phyloP scores from a whole-genome alignment of 2,888 invertebrate genomes.

The Ephialtes manifestator region DNA sequence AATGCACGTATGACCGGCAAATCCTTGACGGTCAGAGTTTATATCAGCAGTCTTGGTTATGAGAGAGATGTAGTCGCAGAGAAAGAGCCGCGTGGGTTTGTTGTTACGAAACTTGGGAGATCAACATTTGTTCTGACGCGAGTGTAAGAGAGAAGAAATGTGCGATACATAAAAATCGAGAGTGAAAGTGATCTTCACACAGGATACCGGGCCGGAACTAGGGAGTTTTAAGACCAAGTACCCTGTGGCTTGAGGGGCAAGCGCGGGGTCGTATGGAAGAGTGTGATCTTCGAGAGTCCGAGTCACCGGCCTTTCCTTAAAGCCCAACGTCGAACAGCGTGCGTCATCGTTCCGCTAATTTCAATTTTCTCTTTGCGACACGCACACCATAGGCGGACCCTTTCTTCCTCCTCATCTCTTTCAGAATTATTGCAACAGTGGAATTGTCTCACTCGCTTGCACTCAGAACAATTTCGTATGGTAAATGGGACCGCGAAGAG shows the following conservation, averaged over 20 bases:
- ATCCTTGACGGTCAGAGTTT: conserved; percentile 71
- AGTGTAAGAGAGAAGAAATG: conserved; percentile 38
- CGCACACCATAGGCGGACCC: conserved; percentile 14
- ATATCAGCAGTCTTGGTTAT: conserved; percentile 72
- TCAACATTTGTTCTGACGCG: conserved; percentile 7
- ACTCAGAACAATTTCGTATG: not conserved
- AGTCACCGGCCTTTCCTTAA: conserved; percentile 37
- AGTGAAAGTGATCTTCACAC: conserved; percentile 85
- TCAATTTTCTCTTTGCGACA: conserved; percentile 67
- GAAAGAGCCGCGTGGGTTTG: conserved; percentile 76
- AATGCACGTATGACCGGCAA: conserved; percentile 53
- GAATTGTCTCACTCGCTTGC: not conserved
- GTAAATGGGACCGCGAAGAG: conserved; percentile 37
- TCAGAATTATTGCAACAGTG: not conserved
- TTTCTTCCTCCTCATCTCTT: conserved; percentile 27
- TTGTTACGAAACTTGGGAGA: conserved; percentile 53
- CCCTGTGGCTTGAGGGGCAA: conserved; percentile 1
- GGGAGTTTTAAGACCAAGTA: conserved; percentile 39
- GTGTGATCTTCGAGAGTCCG: conserved; percentile 20
- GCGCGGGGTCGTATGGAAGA: conserved; percentile 46
- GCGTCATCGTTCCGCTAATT: conserved; percentile 75
- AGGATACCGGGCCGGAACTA: conserved; percentile 82
- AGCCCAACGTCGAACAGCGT: conserved; percentile 47
- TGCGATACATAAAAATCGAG: conserved; percentile 77
- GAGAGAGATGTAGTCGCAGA: conserved; percentile 57